phyloP scores from a whole-genome alignment of 2,888 invertebrate genomes.

The Blera fallax region DNA sequence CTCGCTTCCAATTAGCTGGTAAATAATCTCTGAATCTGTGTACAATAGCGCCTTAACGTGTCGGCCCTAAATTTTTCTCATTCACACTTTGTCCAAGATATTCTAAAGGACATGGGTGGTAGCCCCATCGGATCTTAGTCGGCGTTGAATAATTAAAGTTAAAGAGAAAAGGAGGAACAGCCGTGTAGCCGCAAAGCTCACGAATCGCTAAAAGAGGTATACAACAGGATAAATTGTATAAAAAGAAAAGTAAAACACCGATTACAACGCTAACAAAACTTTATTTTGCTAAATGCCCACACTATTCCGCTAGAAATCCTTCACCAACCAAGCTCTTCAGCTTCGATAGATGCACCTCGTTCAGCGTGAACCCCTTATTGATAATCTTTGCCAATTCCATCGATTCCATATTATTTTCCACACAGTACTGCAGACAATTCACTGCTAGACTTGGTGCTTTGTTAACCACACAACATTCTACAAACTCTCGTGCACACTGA shows the following conservation, averaged over 20 bases:
- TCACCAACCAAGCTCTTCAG: constrained; percentile 83
- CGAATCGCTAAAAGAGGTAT: no score
- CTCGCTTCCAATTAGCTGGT: no score
- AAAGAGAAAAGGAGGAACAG: no score
- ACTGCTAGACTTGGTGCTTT: constrained; percentile 83
- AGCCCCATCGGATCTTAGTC: no score
- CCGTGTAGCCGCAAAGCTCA: no score
- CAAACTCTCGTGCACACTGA: constrained; percentile 82
- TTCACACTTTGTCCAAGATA: no score
- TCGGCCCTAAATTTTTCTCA: no score
- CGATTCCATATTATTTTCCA: constrained; percentile 83
- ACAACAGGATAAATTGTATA: no score
- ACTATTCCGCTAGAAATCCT: constrained; percentile 40
- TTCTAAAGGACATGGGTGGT: no score
- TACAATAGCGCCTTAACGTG: no score
- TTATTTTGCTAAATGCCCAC: constrained; percentile 37
- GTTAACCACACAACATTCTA: constrained; percentile 83
- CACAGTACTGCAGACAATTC: constrained; percentile 84
- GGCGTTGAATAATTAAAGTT: no score
- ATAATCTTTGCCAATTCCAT: constrained; percentile 76
- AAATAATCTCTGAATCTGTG: no score
- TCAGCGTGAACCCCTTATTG: constrained; percentile 81
- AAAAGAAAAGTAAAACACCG: neutral
- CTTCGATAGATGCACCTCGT: constrained; percentile 82
- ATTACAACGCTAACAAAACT: constrained; percentile 40